Base-by-base conservation (phyloP, 2,797 vertebrate genomes). In the Capromys pilorides region DNA sequence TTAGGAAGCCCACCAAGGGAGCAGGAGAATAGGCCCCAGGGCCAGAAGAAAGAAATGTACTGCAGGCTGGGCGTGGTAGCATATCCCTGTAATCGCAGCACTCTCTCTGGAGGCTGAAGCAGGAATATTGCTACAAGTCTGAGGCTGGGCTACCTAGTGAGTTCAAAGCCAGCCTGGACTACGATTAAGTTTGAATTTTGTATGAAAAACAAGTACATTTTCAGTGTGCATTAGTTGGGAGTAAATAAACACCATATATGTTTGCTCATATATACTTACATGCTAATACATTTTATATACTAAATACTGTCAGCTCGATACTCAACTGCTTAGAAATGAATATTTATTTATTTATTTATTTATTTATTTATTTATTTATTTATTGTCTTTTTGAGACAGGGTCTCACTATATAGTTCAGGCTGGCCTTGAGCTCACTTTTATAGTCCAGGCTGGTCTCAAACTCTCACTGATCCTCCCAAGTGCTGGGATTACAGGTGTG, bases 221-320 rank as follows among this genome's bases (percentile, higher is more conserved):
- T 96, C 77, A 92, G 62, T 33, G 61, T 81, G 87, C 54, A 19
- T 57, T 82, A 73, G 13, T 78, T 93, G 92, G n/a, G 86, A 92
- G 77, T 85, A 84, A 91, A 66, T 79, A 83, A 66, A 89, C 45
- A 73, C 10, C 39, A 80, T 80, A 71, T 39, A 57, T 62, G 36
- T 13, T 61, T 41, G 22, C 41, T 80, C 41, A 24, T 64, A 2
- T 61, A 1, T 79, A 33, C 67, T 64, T 59, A 62, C 24, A 51
- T 54, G 24, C 31, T 92, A 33, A 78, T 78, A 45, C 21, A 77
- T 78, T n/a, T 33, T 26, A 51, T 64, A 67, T 69, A 18, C 16
- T 91, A 88, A 85, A 69, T 75, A 12, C 16, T 75, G 6, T 28
- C 45, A 28, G 9, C 73, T 28, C 16, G 13, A 49, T 75, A 28